Base-by-base conservation (phyloP, 2,113 vertebrate genomes). In the Fulica atra region DNA sequence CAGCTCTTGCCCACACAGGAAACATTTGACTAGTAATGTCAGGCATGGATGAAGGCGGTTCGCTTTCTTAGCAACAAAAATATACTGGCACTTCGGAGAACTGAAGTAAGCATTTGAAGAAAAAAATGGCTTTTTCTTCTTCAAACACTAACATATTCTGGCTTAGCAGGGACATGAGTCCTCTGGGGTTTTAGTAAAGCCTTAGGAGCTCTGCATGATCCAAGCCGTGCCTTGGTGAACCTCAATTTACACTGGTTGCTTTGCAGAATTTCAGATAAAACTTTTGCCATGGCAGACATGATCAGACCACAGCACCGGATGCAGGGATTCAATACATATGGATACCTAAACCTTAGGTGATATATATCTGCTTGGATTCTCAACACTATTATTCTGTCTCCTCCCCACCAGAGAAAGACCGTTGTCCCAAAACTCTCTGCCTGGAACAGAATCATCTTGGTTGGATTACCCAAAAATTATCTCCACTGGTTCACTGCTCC, bases 1-100 rank as follows among this genome's bases (percentile, higher is more conserved):
- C 28, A 57, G 51, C 64, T 95, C 92, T 86, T 94, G 91, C 50
- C 87, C 84, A 92, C 93, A 96, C 95, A 96, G 82, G 93, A 91
- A 94, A 93, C 69, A 79, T 92, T 86, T 81, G 73, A 88, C 66
- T 94, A 89, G 69, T 44, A 94, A 89, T 54, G 61, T 80, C 76
- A 93, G 90, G 70, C 87, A 91, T 65, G 88, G 92, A 90, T 81
- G 77, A 95, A 94, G 79, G 86, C 9, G 6, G 64, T 53, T 84
- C 66, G 63, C n/a, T 24, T 90, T 81, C 86, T 94, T 26, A 86
- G 46, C 2, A 13, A 60, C 46, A 76, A 81, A 95, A 95, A 64
- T 24, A 81, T 21, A 66, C 23, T 59, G 60, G 20, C 46, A 46
- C 24, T 94, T 76, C 69, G 40, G 23, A 86, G 66, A 81, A 73